Percentiles rank a stretch among this genome's conserved stretches.
phyloP scores from a whole-genome alignment of 1,140 invertebrate genomes.

The Cherax quadricarinatus region DNA sequence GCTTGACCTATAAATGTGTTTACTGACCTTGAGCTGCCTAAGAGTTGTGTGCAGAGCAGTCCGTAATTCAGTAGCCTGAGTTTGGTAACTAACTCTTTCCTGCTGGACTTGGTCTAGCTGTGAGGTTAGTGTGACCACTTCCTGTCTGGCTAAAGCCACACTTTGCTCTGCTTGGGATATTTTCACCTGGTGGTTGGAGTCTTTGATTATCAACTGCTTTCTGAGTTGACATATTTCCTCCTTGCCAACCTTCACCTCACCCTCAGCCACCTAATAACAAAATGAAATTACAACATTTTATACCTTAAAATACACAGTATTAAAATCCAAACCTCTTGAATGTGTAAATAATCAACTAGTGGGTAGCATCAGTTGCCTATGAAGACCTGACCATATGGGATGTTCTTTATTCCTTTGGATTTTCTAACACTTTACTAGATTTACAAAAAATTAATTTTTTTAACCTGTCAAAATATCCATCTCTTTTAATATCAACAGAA shows the following conservation, averaged over 20 bases:
- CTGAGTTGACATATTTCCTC: conserved; percentile 23
- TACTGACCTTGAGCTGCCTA: conserved; percentile 57
- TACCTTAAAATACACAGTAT: too few relatives aligned
- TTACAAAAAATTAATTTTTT: too few relatives aligned
- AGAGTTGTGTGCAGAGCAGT: conserved; percentile 46
- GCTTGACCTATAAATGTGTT: background rate
- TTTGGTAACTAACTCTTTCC: conserved; percentile 59
- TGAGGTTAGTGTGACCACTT: conserved; percentile 26
- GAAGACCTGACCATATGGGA: too few relatives aligned
- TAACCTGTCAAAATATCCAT: too few relatives aligned
- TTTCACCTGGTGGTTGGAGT: conserved; percentile 13
- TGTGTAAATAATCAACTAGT: too few relatives aligned
- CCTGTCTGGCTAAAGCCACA: conserved; percentile 18
- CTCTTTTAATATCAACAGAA: too few relatives aligned
- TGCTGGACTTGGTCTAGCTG: conserved; percentile 44
- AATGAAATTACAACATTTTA: background rate
- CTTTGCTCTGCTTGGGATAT: conserved; percentile 43
- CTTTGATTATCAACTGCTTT: conserved; percentile 15
- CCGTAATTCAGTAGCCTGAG: conserved; percentile 39
- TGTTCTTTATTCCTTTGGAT: too few relatives aligned
- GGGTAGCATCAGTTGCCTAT: too few relatives aligned
- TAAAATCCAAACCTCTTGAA: too few relatives aligned
- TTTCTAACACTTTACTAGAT: too few relatives aligned
- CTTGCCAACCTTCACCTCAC: conserved; percentile 34
- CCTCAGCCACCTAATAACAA: conserved; percentile 38